Conservation (phyloP, 2,113 vertebrate genomes). For the Myrmophylax atrothorax region DNA sequence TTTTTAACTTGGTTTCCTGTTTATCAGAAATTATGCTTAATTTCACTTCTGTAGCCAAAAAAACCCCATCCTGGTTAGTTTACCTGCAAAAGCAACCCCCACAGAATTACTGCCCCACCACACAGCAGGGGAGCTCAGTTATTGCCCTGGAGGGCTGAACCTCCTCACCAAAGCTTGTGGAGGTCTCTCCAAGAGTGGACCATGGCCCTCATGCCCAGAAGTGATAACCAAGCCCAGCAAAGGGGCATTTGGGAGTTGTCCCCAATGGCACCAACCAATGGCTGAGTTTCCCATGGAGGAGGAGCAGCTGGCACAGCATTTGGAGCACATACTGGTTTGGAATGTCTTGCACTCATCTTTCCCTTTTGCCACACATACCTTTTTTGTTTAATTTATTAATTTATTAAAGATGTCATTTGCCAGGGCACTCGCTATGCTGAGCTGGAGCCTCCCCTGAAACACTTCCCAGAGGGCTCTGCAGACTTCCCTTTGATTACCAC, state of each 20-base stretch:
- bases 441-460: constrained; percentile 74
- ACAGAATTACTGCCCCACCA: neutral
- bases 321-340: neutral
- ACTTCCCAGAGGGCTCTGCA: constrained; percentile 73
- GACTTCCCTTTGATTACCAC: constrained; percentile 80
- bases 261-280: fast-evolving
- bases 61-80: neutral
- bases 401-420: constrained; percentile 51
- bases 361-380: neutral
- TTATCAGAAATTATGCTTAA: neutral
- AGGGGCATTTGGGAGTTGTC: neutral
- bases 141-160: neutral
- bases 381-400: constrained; percentile 42
- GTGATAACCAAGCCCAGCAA: neutral
- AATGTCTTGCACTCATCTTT: neutral
- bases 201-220: fast-evolving
- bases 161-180: neutral
- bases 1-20: neutral
- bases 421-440: neutral
- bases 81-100: neutral
- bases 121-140: fast-evolving
- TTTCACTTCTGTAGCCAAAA: neutral
- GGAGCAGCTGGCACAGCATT: fast-evolving
- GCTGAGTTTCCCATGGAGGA: fast-evolving
- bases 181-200: neutral